Evolutionary conservation across 2,113 vertebrate genomes (phyloP).

Genomic region (Vidua macroura): DNA sequence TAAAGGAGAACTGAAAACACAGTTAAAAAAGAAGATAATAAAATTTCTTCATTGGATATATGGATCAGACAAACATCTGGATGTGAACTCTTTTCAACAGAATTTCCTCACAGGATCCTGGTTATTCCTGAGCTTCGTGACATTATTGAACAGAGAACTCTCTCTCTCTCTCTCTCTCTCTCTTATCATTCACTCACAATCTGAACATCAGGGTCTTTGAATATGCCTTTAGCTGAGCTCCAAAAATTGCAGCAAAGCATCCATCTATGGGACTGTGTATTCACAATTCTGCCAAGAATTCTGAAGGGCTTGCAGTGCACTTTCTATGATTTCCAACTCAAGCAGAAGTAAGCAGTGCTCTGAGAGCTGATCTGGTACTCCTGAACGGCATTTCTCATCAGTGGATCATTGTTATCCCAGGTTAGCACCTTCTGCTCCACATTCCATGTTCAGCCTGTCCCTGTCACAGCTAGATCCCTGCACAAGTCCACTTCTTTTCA

Average conservation of each 20-base stretch:
- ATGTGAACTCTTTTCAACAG: neutral
- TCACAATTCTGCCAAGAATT: neutral
- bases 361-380: neutral
- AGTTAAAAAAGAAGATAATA: neutral
- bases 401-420: accelerated
- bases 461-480: neutral
- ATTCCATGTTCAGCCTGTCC: neutral
- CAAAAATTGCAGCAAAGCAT: neutral
- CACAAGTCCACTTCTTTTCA: neutral
- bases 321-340: neutral
- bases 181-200: neutral
- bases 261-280: neutral
- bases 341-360: neutral
- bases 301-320: neutral
- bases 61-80: neutral
- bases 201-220: neutral
- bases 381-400: neutral
- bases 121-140: neutral
- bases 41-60: neutral
- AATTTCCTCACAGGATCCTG: neutral
- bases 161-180: no score
- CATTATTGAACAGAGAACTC: neutral
- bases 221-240: neutral
- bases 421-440: neutral
- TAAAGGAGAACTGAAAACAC: neutral